Conservation (phyloP, 1,140 invertebrate genomes). For the Ladona fulva region DNA sequence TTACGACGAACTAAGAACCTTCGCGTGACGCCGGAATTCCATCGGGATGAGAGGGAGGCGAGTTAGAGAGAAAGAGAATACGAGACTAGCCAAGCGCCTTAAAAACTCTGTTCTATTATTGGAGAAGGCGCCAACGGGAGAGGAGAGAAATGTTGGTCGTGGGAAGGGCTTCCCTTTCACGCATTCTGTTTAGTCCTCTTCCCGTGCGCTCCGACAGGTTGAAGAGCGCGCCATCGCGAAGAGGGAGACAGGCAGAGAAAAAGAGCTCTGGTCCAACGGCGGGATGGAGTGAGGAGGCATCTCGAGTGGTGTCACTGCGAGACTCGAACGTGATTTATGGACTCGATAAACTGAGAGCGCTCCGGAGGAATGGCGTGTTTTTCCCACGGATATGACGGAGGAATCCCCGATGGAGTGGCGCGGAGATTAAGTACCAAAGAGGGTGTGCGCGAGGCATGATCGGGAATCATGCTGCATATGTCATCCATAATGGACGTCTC, state of each 20-base stretch:
- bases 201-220: background rate
- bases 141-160: background rate
- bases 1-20: background rate
- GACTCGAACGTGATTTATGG: slow-evolving; percentile 1
- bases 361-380: background rate
- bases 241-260: background rate
- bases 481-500: too few relatives aligned
- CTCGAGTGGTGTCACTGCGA: background rate
- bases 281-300: background rate
- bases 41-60: background rate
- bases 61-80: background rate
- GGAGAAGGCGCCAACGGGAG: background rate
- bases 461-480: too few relatives aligned
- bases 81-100: slow-evolving; percentile 6
- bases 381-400: background rate
- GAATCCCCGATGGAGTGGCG: too few relatives aligned
- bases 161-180: slow-evolving; percentile 6
- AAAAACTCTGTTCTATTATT: slow-evolving; percentile 1
- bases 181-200: background rate
- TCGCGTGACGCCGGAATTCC: slow-evolving; percentile 1
- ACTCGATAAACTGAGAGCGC: background rate
- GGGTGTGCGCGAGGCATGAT: too few relatives aligned
- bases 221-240: background rate
- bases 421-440: too few relatives aligned
- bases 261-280: background rate